Evolutionary conservation across 2,888 invertebrate genomes (phyloP).

Genomic region (Polydesmus complanatus): DNA sequence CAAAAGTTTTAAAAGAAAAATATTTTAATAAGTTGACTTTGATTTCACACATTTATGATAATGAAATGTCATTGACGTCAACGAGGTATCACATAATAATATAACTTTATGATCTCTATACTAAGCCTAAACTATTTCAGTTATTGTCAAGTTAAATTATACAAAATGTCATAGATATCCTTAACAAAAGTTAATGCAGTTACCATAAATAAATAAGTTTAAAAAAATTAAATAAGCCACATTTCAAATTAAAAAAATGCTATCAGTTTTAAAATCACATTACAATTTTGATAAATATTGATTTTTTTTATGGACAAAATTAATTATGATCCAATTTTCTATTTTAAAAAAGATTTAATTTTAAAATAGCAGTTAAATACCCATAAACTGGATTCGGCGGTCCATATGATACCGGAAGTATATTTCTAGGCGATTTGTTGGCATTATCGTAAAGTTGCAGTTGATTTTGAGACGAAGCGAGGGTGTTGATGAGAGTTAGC

Average conservation of each 20-base stretch:
- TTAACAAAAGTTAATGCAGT: no score
- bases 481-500: not conserved
- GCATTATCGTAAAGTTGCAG: not conserved
- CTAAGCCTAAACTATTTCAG: no score
- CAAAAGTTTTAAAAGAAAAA: no score
- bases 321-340: not conserved
- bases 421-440: not conserved
- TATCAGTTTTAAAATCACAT: not conserved
- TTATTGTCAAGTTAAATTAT: no score
- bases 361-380: not conserved
- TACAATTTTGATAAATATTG: not conserved
- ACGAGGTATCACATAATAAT: no score
- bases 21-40: no score
- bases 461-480: not conserved
- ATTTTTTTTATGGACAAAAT: not conserved
- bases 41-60: no score
- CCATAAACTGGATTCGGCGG: constrained; percentile 15
- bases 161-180: no score
- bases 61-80: no score
- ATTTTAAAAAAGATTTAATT: not conserved
- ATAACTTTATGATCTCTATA: no score
- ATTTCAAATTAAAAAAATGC: not conserved
- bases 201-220: no score
- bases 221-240: no score
- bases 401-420: constrained; percentile 14